Base-by-base conservation (phyloP, 2,888 invertebrate species). In the Arge pagana region DNA sequence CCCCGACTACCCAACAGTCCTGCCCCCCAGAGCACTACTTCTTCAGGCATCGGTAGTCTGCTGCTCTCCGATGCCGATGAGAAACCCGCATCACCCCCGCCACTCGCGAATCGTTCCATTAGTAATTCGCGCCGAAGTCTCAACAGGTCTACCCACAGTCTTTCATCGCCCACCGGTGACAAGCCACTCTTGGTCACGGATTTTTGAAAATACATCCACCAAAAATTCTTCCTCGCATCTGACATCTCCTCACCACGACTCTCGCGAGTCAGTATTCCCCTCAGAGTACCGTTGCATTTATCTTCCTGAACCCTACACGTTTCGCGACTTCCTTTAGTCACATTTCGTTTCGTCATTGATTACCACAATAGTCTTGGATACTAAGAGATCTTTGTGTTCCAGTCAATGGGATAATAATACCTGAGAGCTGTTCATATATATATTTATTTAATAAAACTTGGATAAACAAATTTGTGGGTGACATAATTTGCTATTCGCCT, bases 1-100 rank as follows among this genome's bases (percentile, higher is more conserved):
- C 56, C 60, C 6, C 55, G 58, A 2, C 50, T 40, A 26, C 53
- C 52, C 15, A 53, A 18, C 1, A 64, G 66, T 33, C 65, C 70
- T 35, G 58, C 66, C 0, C 70, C 72, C 0, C 63, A 66, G 15
- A 67, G 59, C 43, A 69, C 62, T 26, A 59, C 57, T 2, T 68
- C 71, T 3, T 73, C 75, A 1, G 73, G 70, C 0, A 70, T 70
- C 30, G 67, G 67, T 37, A 73, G 70, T 36, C 61, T 62, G 10
- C 63, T 2, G 16, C 23, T 15, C 23, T 45, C 60, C 4, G 67
- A 70, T 26, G 41, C 58, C n/a, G 60, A 62, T 2, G 66, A 67
- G 5, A 62, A 49, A 45, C 2, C 6, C n/a, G 31, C 28, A 3
- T 26, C 42, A 26, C 13, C 21, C 26, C 26, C 42, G 23, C n/a